Evolutionary conservation across 2,113 vertebrate genomes (phyloP).

Genomic region (Turnix velox): DNA sequence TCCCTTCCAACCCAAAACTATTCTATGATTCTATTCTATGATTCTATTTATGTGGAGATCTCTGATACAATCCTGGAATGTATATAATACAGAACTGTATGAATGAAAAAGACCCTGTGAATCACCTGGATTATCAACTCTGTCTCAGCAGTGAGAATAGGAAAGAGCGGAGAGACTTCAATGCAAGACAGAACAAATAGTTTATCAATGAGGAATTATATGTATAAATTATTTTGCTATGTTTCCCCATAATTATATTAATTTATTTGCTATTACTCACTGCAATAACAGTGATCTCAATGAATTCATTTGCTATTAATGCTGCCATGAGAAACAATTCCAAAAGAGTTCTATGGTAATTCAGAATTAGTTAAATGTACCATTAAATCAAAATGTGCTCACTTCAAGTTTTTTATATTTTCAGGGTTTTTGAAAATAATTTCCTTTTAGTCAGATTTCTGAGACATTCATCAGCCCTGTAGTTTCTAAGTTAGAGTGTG

Average conservation of each 20-base stretch:
- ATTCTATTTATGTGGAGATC: background rate
- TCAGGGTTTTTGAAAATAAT: background rate
- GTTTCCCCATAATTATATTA: slow-evolving; percentile 36
- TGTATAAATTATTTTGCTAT: slow-evolving; percentile 34
- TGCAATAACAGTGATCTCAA: slow-evolving; percentile 28
- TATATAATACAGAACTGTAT: rapidly evolving
- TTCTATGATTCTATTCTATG: too few relatives aligned
- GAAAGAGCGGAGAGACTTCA: background rate
- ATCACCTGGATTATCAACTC: background rate
- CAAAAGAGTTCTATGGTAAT: slow-evolving; percentile 19
- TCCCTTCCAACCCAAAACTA: too few relatives aligned
- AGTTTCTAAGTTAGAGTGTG: slow-evolving; percentile 2
- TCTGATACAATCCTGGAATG: background rate
- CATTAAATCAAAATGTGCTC: slow-evolving; percentile 25
- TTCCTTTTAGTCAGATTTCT: slow-evolving; percentile 35
- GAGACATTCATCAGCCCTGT: background rate
- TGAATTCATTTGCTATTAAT: slow-evolving; percentile 41
- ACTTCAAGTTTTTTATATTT: background rate
- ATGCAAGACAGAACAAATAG: background rate
- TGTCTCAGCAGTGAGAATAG: background rate
- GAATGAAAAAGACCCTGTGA: background rate
- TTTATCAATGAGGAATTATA: background rate
- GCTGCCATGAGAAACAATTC: background rate
- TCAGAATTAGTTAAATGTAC: slow-evolving; percentile 49
- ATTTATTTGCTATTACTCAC: slow-evolving; percentile 42